A percentile compares a stretch with the other conserved stretches of the same genome.
Conservation (phyloP, 2,797 vertebrate genomes). For the Macroramphosus scolopax region DNA sequence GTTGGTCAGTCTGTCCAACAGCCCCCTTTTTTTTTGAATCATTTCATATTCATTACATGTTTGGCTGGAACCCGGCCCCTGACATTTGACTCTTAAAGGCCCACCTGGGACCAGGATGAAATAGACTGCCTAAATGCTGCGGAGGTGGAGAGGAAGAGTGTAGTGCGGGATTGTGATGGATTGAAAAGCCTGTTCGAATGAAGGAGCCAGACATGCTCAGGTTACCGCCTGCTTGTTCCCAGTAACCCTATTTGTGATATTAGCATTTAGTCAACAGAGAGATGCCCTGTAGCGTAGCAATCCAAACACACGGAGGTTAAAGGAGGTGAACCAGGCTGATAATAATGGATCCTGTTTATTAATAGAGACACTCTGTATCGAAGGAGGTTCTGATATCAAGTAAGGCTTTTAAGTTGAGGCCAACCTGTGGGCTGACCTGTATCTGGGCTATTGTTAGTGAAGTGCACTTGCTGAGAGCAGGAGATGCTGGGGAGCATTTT, state of each 20-base stretch:
- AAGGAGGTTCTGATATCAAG: conserved; percentile 36
- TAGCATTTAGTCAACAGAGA: conserved; percentile 37
- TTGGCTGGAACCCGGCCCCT: conserved; percentile 59
- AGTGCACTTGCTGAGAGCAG: conserved; percentile 18
- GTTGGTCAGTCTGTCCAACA: conserved; percentile 65
- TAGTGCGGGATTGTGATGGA: conserved; percentile 58
- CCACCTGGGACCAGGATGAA: conserved; percentile 71
- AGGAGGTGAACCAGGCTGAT: conserved; percentile 33
- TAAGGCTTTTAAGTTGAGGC: conserved; percentile 28
- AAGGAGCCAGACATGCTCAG: conserved; percentile 44
- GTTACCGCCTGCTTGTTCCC: conserved; percentile 58
- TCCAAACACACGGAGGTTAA: conserved; percentile 42
- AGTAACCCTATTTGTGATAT: conserved; percentile 54
- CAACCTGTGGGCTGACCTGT: conserved; percentile 32
- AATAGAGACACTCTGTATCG: conserved; percentile 43
- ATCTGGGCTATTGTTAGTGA: conserved; percentile 44
- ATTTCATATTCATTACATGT: conserved; percentile 72
- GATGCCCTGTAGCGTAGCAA: conserved; percentile 39
- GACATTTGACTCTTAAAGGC: conserved; percentile 74
- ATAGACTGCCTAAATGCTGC: conserved; percentile 57
- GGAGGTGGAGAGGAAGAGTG: conserved; percentile 58
- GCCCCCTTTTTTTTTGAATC: conserved; percentile 59
- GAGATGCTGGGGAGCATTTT: conserved; percentile 36
- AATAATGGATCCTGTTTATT: conserved; percentile 34
- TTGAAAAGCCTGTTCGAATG: conserved; percentile 48